A percentile compares a stretch with the other conserved stretches of the same genome.
These are phyloP conservation scores for Tangara arthus DNA, from an alignment of 2,797 vertebrate species.

Conservation along the genomic window DNA sequence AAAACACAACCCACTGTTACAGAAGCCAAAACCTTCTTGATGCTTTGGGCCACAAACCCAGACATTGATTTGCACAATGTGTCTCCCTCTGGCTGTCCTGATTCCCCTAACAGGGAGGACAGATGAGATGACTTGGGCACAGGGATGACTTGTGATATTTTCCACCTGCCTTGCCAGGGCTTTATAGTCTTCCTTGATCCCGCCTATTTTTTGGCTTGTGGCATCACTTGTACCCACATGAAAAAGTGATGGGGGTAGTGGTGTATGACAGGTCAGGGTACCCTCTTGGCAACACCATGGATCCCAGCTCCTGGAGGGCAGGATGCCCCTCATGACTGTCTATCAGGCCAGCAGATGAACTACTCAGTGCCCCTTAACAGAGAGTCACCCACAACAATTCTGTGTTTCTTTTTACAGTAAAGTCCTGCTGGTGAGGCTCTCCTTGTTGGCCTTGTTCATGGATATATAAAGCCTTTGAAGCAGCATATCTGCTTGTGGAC, in stretches of 20 bases:
- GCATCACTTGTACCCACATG: background rate
- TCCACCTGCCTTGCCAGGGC: background rate
- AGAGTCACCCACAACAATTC: background rate
- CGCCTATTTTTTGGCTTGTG: background rate
- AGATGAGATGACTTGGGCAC: background rate
- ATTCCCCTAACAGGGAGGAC: background rate
- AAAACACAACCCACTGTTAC: background rate
- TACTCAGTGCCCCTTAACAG: background rate
- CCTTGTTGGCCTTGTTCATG: background rate
- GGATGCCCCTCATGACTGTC: accelerated
- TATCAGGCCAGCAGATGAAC: background rate
- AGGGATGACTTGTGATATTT: background rate
- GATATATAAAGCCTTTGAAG: background rate
- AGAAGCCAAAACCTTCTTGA: background rate
- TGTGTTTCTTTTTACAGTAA: background rate
- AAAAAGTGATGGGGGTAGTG: background rate
- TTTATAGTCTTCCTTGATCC: no score
- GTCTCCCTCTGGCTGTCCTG: background rate
- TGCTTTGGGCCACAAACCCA: background rate
- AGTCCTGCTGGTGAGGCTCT: background rate
- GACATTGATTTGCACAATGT: no score
- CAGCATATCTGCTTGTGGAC: background rate
- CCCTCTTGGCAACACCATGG: background rate
- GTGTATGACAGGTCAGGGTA: no score
- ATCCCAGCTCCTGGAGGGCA: background rate